These are phyloP conservation scores for Theristicus caerulescens DNA, from an alignment of 2,113 vertebrate genomes.

Conservation along the genomic window DNA sequence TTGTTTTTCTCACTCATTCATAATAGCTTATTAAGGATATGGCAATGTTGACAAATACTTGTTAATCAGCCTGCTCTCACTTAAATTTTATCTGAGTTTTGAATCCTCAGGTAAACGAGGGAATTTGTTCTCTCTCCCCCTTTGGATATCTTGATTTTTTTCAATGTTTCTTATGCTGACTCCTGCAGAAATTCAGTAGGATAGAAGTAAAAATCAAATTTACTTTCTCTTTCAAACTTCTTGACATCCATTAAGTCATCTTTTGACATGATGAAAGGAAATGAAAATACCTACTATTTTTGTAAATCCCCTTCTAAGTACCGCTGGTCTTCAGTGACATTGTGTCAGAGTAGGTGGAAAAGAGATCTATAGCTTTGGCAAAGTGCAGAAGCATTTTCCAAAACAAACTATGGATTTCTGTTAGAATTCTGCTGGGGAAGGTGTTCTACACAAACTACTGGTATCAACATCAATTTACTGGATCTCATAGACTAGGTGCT, in stretches of 20 bases:
- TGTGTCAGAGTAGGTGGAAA: neutral
- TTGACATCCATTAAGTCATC: neutral
- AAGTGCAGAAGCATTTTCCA: neutral
- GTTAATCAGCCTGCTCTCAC: neutral
- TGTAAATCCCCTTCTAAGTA: neutral
- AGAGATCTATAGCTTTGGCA: neutral
- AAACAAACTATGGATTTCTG: neutral
- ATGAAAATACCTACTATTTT: neutral
- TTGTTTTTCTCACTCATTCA: neutral
- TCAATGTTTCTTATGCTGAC: neutral
- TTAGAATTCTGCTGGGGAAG: neutral
- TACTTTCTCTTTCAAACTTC: neutral
- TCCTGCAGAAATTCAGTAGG: neutral
- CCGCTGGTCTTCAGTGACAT: neutral
- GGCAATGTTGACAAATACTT: neutral
- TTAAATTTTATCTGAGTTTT: neutral
- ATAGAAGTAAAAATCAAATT: neutral
- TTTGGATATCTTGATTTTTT: neutral
- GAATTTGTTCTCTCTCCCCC: neutral
- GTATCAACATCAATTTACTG: neutral
- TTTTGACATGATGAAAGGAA: neutral
- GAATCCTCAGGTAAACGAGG: neutral
- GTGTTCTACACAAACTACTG: neutral
- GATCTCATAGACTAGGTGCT: neutral
- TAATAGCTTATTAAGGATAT: neutral